Base-by-base conservation (phyloP, 1,140 invertebrate species). In the Araneus ventricosus region DNA sequence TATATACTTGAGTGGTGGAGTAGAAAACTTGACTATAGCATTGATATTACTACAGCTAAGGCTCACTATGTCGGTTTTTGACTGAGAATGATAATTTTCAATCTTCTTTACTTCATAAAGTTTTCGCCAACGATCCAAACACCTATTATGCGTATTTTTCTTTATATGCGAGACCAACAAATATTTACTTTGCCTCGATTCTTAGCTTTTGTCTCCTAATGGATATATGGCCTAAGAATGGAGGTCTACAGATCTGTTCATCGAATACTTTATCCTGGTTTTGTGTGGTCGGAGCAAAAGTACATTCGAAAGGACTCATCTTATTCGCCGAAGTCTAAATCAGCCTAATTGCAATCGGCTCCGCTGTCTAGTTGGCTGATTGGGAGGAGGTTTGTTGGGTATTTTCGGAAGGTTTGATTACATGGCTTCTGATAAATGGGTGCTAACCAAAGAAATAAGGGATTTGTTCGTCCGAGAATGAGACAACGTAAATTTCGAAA, bases 301-400 rank as follows among this genome's bases (percentile, higher is more conserved):
- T 75, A 75, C 70, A 75, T 75, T 75, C 70, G 70, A 75, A 75
- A 75, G 34, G 63, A 45, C 67, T 70, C 63, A 88, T 67, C 37
- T 75, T 39, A 88, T 67, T 75, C 34, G 87, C 37, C 34, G 63
- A 57, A 30, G 87, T 88, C 87, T 88, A 75, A 88, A 88, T 67
- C 67, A 88, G 63, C 87, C 87, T 88, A 88, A 88, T 88, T 88
- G 87, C 39, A 88, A 70, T 88, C 30, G 87, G 37, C 63, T 88
- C n/a, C 34, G 20, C n/a, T 67, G 34, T 88, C 87, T 59, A 87
- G 87, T 70, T 39, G 45, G 87, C 87, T 88, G 87, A 88, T 88
- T 88, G 87, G 87, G 30, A 75, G 87, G 59, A 88, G 87, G 63
- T 67, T 88, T 88, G 61, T 75, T 88, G 87, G 87, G 22, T 75